A percentile compares a stretch with the other conserved stretches of the same genome.
These are phyloP conservation scores for Sitta carolinensis DNA, from an alignment of 2,797 vertebrate genomes.

Conservation along the genomic window DNA sequence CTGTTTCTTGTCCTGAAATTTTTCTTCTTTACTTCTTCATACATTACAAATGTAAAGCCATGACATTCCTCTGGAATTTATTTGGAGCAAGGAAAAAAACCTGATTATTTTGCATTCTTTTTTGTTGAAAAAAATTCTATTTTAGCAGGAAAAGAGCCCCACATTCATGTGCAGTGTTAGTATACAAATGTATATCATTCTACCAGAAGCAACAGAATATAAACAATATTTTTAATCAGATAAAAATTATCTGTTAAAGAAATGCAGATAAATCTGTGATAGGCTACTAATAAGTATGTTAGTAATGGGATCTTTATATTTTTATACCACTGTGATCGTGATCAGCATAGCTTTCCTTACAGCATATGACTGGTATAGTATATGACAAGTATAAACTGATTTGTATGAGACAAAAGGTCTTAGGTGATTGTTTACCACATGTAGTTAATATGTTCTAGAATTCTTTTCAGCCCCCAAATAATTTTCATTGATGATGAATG, in stretches of 20 bases:
- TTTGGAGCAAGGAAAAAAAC: background rate
- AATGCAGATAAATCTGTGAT: background rate
- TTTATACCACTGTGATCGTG: background rate
- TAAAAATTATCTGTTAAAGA: background rate
- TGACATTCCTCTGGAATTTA: background rate
- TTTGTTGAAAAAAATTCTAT: background rate
- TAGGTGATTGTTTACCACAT: background rate
- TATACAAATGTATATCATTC: background rate
- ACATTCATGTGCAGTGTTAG: background rate
- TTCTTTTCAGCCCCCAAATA: rapidly evolving
- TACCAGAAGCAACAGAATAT: background rate
- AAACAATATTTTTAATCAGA: background rate
- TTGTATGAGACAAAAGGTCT: background rate
- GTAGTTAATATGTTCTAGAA: background rate
- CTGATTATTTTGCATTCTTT: background rate
- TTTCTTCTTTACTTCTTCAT: background rate
- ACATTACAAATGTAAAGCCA: background rate
- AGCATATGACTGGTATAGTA: background rate
- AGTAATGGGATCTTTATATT: background rate
- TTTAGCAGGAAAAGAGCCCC: background rate
- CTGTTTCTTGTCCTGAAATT: background rate
- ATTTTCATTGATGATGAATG: background rate
- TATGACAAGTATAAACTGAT: background rate
- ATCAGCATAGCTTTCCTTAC: background rate
- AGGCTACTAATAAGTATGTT: background rate